Conservation (phyloP, 2,888 invertebrate genomes). For the Eudemis profundana region DNA sequence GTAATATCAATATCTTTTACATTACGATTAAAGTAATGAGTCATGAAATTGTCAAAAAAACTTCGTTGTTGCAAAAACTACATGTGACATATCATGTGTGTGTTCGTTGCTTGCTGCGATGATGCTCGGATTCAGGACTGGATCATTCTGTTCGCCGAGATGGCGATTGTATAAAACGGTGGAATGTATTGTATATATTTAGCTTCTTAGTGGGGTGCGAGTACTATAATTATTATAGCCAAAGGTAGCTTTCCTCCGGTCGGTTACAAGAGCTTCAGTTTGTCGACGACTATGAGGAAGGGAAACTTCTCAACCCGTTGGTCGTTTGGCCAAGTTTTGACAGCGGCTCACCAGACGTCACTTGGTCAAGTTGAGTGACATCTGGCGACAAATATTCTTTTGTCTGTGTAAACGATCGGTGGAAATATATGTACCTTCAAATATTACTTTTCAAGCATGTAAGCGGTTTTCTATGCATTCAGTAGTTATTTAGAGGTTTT, state of each 20-base stretch:
- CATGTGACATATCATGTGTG: too few relatives aligned
- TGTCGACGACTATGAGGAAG: background rate
- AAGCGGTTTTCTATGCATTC: conserved; percentile 26
- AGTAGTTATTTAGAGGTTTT: conserved; percentile 19
- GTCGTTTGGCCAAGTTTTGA: too few relatives aligned
- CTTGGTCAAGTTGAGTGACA: too few relatives aligned
- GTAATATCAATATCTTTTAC: too few relatives aligned
- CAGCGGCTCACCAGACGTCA: too few relatives aligned
- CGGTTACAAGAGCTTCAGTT: background rate
- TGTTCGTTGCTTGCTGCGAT: background rate
- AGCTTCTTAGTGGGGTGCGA: conserved; percentile 18
- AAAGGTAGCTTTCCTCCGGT: conserved; percentile 11
- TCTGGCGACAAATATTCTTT: background rate
- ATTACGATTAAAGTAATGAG: too few relatives aligned
- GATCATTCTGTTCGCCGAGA: background rate
- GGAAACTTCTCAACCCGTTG: too few relatives aligned
- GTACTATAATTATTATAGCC: background rate
- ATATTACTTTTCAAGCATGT: conserved; percentile 12
- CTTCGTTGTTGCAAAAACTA: too few relatives aligned
- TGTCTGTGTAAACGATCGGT: background rate
- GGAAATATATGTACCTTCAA: conserved; percentile 14
- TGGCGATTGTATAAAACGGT: background rate
- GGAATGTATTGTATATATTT: conserved; percentile 5
- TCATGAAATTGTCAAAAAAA: too few relatives aligned
- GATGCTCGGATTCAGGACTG: background rate